Evolutionary conservation across 1,140 invertebrate species (phyloP).

Genomic region (Drosophila bipectinata): DNA sequence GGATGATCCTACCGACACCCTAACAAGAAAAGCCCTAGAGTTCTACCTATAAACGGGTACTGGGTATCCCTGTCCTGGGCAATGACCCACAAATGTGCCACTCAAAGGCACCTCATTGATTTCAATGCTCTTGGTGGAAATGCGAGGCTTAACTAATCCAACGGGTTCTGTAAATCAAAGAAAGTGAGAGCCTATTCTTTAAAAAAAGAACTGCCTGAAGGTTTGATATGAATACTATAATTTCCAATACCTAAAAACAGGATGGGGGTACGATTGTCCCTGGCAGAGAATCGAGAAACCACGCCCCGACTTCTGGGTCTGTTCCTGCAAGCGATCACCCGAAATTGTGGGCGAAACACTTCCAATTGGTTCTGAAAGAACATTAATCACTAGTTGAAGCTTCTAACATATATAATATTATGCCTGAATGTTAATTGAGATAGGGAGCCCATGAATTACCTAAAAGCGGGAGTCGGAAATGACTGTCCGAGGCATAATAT

Average conservation of each 20-base stretch:
- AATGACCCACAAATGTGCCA: constrained; percentile 84
- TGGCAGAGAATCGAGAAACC: constrained; percentile 86
- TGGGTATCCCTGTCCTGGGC: constrained; percentile 89
- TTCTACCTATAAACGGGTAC: constrained; percentile 89
- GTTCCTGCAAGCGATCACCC: constrained; percentile 85
- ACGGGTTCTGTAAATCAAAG: constrained; percentile 62
- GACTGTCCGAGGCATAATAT: constrained; percentile 86
- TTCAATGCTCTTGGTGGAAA: constrained; percentile 74
- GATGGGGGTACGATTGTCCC: constrained; percentile 87
- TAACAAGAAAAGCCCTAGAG: constrained; percentile 23
- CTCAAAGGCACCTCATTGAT: constrained; percentile 56
- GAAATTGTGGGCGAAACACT: constrained; percentile 88
- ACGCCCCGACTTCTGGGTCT: constrained; percentile 72
- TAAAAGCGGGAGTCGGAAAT: constrained; percentile 85
- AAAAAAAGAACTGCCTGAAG: constrained; percentile 34
- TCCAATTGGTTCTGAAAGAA: constrained; percentile 87
- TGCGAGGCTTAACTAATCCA: constrained; percentile 71
- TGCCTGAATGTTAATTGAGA: constrained; percentile 14
- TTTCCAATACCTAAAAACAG: constrained; percentile 86
- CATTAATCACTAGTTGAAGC: neutral
- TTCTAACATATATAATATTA: neutral
- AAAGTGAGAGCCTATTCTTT: neutral
- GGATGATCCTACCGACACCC: constrained; percentile 18
- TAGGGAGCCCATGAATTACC: constrained; percentile 73
- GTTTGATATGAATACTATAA: neutral